Percentiles rank a stretch among this genome's conserved stretches.
Conservation (phyloP, 2,888 invertebrate genomes). For the Imbricaverruca yamaguchii region DNA sequence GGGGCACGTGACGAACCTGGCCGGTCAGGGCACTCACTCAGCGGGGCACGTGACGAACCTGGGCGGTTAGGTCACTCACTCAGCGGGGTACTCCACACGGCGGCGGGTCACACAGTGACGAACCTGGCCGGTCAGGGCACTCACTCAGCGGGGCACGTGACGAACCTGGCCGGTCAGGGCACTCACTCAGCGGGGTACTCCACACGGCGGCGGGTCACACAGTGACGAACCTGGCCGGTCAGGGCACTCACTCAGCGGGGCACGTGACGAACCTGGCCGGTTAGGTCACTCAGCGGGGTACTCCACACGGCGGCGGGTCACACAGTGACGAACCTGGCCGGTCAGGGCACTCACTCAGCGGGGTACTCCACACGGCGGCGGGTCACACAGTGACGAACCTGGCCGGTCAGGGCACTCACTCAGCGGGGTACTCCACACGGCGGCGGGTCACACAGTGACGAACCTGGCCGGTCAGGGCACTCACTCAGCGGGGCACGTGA, state of each 20-base stretch:
- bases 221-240: slow-evolving; percentile 56
- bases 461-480: slow-evolving; percentile 37
- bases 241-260: no score
- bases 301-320: no score
- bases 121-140: slow-evolving; percentile 37
- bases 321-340: slow-evolving; percentile 55
- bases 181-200: no score
- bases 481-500: slow-evolving; percentile 57
- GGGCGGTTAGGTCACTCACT: slow-evolving; percentile 33
- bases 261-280: slow-evolving; percentile 62
- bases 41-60: slow-evolving; percentile 68
- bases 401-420: slow-evolving; percentile 33
- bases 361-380: no score
- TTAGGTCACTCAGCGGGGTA: no score
- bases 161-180: slow-evolving; percentile 45
- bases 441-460: no score
- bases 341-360: no score
- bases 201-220: no score
- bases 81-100: no score
- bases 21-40: no score
- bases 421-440: no score
- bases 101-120: no score
- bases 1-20: slow-evolving; percentile 70
- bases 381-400: slow-evolving; percentile 68
- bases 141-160: slow-evolving; percentile 57